Base-by-base conservation (phyloP, 2,797 vertebrate species). In the Mallotus villosus region DNA sequence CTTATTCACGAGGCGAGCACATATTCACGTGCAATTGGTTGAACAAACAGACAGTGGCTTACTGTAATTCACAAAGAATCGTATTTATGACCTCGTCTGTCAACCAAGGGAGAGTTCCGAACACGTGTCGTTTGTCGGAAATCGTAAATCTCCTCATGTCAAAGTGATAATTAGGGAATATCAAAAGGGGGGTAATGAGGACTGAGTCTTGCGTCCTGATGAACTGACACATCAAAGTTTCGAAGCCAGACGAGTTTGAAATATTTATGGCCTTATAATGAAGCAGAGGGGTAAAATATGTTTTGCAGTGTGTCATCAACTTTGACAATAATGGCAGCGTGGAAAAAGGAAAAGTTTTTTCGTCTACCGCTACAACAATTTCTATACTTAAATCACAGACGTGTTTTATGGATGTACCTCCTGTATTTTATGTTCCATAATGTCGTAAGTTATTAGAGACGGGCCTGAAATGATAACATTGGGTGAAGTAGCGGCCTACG, bases 81-180 rank as follows among this genome's bases (percentile, higher is more conserved):
- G 73, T 77, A 82, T 82, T 82, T 82, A 79, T 75, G 68, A 67
- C 60, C 27, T 65, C 61, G 58, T 74, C 73, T 68, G 70, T 83
- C 79, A 79, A 57, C 49, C n/a, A 60, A 46, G 67, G 55, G 70
- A 77, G 63, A 71, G 69, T 67, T 77, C 76, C 70, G 78, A 51
- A 78, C 81, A 77, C 81, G 73, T 82, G 78, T 71, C 78, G 66
- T 69, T 71, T 80, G 83, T 80, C 81, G 81, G 81, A 83, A 83
- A 77, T 71, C 21, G 72, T 85, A 78, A 80, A 78, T 85, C 76
- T 25, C 21, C 65, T 73, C 73, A 41, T 59, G 73, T 75, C 71
- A 70, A 51, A 70, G 53, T 77, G 81, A 83, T 83, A 80, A 81
- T 85, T 80, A 75, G 29, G 65, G 75, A 73, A 74, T 78, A 78